phyloP scores from a whole-genome alignment of 2,888 invertebrate genomes.

The Epirrhoe alternata region DNA sequence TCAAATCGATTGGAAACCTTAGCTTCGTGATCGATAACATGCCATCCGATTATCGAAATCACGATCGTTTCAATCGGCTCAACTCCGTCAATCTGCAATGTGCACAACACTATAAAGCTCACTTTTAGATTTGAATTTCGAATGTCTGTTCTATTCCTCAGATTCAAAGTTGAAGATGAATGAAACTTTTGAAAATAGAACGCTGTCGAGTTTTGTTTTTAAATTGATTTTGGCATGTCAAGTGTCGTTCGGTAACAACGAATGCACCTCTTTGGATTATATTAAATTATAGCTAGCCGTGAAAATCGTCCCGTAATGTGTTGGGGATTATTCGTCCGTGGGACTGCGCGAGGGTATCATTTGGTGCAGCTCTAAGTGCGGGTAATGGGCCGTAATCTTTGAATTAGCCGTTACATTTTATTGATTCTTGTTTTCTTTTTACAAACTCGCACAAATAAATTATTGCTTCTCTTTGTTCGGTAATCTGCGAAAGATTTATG shows the following conservation, averaged over 20 bases:
- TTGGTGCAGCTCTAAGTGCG: conserved; percentile 74
- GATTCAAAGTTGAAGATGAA: conserved; percentile 32
- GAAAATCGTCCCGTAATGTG: conserved; percentile 84
- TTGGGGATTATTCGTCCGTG: conserved; percentile 79
- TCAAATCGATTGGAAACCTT: conserved; percentile 81
- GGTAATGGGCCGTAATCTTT: conserved; percentile 78
- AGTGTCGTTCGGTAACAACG: conserved; percentile 53
- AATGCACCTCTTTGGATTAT: conserved; percentile 83
- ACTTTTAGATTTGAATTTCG: conserved; percentile 48
- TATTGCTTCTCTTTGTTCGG: conserved; percentile 21
- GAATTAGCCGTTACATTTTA: conserved; percentile 78
- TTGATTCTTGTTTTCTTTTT: conserved; percentile 72
- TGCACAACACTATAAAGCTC: conserved; percentile 45
- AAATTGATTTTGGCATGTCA: conserved; percentile 52
- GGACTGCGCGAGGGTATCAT: conserved; percentile 79
- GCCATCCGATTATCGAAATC: conserved; percentile 81
- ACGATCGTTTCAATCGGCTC: conserved; percentile 73
- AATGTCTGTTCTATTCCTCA: conserved; percentile 57
- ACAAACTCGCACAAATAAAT: conserved; percentile 38
- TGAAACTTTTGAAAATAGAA: conserved; percentile 25
- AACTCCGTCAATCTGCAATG: conserved; percentile 44
- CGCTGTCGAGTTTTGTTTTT: conserved; percentile 39
- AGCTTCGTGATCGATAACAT: conserved; percentile 82
- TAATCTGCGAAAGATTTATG: conserved; percentile 2
- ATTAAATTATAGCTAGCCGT: conserved; percentile 85